Evolutionary conservation across 2,888 invertebrate genomes (phyloP).

Genomic region (Incurvaria masculella): DNA sequence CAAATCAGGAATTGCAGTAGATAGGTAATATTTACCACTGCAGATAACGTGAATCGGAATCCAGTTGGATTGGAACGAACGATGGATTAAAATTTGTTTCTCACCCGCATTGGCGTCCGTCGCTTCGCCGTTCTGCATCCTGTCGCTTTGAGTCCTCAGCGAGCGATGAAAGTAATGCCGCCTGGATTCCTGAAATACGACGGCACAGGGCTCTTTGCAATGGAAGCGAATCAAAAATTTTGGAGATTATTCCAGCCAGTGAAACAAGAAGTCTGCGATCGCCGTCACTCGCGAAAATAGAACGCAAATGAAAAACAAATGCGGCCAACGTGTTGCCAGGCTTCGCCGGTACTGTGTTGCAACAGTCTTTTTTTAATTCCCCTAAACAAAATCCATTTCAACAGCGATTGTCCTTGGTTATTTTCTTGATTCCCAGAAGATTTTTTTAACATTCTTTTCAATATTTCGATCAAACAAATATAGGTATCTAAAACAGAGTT

Average conservation of each 20-base stretch:
- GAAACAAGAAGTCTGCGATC: conserved; percentile 10
- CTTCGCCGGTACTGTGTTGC: background rate
- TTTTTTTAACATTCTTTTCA: too few species aligned
- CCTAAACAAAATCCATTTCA: too few species aligned
- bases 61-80: background rate
- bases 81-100: background rate
- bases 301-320: conserved; percentile 53
- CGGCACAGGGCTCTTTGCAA: too few species aligned
- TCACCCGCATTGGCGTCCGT: background rate
- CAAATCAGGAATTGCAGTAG: too few species aligned
- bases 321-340: conserved; percentile 26
- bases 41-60: too few species aligned
- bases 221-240: conserved; percentile 16
- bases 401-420: too few species aligned
- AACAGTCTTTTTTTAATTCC: too few species aligned
- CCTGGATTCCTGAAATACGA: background rate
- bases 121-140: background rate
- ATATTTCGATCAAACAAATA: too few species aligned
- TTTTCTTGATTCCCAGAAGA: too few species aligned
- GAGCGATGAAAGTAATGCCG: background rate
- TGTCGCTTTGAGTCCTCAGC: background rate
- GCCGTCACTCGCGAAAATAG: conserved; percentile 57
- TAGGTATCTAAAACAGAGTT: too few species aligned
- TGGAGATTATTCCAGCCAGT: conserved; percentile 25
- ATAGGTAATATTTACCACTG: background rate